Conservation (phyloP, 37 sponge, comb jelly and placozoan species). For the Corticium candelabrum region DNA sequence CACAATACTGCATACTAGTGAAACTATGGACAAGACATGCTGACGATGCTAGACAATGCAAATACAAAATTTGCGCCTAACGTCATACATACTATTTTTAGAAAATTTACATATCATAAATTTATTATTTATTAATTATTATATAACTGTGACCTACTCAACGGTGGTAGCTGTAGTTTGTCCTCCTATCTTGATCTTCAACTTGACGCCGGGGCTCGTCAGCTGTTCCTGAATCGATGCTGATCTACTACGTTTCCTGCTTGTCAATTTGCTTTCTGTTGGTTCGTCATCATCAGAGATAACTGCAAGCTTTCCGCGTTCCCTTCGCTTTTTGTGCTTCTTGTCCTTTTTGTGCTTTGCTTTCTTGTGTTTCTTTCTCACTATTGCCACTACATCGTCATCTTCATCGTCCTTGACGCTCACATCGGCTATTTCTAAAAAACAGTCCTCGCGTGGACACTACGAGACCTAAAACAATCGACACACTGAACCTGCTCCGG, state of each 20-base stretch:
- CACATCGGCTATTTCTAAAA: neutral
- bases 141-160: neutral
- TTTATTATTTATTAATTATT: neutral
- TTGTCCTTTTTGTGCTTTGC: neutral
- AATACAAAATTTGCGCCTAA: no score
- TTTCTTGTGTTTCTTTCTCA: neutral
- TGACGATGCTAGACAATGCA: no score
- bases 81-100: no score
- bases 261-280: neutral
- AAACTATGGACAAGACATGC: no score
- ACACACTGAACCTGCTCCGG: neutral
- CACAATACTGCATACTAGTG: no score
- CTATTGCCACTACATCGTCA: neutral
- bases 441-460: neutral
- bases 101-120: neutral
- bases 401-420: neutral
- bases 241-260: neutral
- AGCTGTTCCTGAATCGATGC: neutral
- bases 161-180: neutral
- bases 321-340: neutral
- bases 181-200: neutral
- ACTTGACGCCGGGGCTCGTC: neutral
- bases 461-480: neutral
- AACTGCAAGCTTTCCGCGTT: neutral
- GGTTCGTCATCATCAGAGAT: neutral